Base-by-base conservation (phyloP, 53 echinoderm and acorn worm species). In the Echinometra lucunter region DNA sequence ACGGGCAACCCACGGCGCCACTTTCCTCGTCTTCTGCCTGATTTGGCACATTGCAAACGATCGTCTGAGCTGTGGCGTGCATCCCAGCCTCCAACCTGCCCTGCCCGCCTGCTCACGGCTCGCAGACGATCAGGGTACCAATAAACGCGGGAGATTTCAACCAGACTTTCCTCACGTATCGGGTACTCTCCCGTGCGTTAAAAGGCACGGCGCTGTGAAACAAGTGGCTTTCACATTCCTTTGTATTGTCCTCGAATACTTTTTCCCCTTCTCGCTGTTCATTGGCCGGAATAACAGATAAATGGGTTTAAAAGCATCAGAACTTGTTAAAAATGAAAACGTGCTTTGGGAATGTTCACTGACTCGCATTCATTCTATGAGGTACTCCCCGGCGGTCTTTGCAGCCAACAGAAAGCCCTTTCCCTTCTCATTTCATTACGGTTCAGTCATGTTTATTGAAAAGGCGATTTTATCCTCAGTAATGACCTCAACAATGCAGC, bases 131-230 rank as follows among this genome's bases (percentile, higher is more conserved):
- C 57, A 17, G 25, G 13, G 45, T 30, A 38, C 45, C 38, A 66
- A 25, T n/a, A n/a, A 45, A 27, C 85, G 49, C 85, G 45, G 49
- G 85, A 85, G 85, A 47, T 49, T 85, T 85, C 85, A 47, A 49
- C 66, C 66, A 67, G 45, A 91, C 23, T 42, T n/a, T 42, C 47
- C 16, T 28, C 47, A 69, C 30, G n/a, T n/a, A 42, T 70, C 53
- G 6, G 23, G n/a, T 63, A 1, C 53, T 63, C 19, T 69, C 45
- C 3, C n/a, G n/a, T 45, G 49, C 19, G 78, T 83, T 63, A 63
- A 94, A 94, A 94, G 94, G 94, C 94, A 85, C 94, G 94, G 94
- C 85, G 47, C 85, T 94, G 94, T 4, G 94, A 93, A 75, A 83
- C 83, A 94, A 94, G 82, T 94, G 94, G 85, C 93, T 78, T 49